These are phyloP conservation scores for Natrix natrix DNA, from an alignment of 2,797 vertebrate species.

Conservation along the genomic window DNA sequence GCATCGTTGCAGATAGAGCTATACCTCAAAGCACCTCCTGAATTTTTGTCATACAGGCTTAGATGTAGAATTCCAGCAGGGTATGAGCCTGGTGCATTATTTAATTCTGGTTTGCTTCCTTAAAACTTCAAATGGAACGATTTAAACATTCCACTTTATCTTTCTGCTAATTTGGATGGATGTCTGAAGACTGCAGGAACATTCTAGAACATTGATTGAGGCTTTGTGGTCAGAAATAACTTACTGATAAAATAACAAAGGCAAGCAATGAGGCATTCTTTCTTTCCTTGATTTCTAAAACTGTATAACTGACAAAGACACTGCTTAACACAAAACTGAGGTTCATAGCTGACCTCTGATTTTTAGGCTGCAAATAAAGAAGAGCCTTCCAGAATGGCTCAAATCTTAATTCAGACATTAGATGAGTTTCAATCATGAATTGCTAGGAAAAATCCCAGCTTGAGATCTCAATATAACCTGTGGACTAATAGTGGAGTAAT, in stretches of 20 bases:
- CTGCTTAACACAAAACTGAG: neutral
- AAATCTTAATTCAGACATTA: neutral
- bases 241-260: neutral
- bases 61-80: neutral
- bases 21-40: neutral
- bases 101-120: conserved; percentile 7
- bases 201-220: neutral
- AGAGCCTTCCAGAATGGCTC: neutral
- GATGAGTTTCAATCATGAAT: neutral
- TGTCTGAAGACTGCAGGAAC: neutral
- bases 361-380: neutral
- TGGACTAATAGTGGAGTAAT: neutral
- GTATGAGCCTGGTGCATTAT: neutral
- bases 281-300: neutral
- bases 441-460: neutral
- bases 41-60: neutral
- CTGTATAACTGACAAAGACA: neutral
- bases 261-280: neutral
- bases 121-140: conserved; percentile 5
- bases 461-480: neutral
- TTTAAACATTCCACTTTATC: neutral
- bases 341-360: neutral
- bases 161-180: neutral
- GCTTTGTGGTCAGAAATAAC: conserved; percentile 9
- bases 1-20: neutral